phyloP scores from a whole-genome alignment of 1,140 invertebrate species.

The Drosophila jambulina region DNA sequence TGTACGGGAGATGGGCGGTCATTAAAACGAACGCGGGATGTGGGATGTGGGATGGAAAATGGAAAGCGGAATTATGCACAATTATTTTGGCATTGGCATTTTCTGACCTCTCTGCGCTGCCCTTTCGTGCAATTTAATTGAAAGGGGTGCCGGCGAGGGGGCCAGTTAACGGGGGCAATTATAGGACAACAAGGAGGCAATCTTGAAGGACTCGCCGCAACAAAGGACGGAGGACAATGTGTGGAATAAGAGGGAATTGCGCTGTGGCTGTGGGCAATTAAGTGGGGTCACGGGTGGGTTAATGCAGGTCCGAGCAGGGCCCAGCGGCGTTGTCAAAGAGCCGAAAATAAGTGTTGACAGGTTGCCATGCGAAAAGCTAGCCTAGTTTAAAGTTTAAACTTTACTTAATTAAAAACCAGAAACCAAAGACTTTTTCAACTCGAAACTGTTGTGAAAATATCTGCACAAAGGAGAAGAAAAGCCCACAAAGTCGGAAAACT shows the following conservation, averaged over 20 bases:
- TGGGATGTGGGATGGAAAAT: constrained; percentile 11
- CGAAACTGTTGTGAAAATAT: too few relatives aligned
- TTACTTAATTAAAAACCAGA: not conserved
- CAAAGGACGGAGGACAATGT: constrained; percentile 29
- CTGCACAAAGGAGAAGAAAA: not conserved
- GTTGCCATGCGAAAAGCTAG: too few relatives aligned
- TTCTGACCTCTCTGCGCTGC: constrained; percentile 11
- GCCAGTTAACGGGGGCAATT: constrained; percentile 29
- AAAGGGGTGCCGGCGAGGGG: not conserved
- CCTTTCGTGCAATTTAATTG: constrained; percentile 57
- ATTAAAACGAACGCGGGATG: not conserved
- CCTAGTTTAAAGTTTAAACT: too few relatives aligned
- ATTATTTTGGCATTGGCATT: constrained; percentile 66
- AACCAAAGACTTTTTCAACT: too few relatives aligned
- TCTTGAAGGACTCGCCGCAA: constrained; percentile 41
- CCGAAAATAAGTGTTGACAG: not conserved
- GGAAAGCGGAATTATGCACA: constrained; percentile 54
- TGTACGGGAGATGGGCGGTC: not conserved
- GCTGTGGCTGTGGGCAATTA: constrained; percentile 15
- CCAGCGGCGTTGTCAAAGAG: constrained; percentile 6
- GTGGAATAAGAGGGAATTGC: constrained; percentile 3
- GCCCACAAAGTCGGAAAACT: not conserved
- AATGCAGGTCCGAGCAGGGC: not conserved
- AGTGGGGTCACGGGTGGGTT: not conserved
- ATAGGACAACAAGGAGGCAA: constrained; percentile 20